A percentile compares a stretch with the other conserved stretches of the same genome.
These are phyloP conservation scores for Isurus oxyrinchus DNA, from an alignment of 2,113 vertebrate species.

Conservation along the genomic window DNA sequence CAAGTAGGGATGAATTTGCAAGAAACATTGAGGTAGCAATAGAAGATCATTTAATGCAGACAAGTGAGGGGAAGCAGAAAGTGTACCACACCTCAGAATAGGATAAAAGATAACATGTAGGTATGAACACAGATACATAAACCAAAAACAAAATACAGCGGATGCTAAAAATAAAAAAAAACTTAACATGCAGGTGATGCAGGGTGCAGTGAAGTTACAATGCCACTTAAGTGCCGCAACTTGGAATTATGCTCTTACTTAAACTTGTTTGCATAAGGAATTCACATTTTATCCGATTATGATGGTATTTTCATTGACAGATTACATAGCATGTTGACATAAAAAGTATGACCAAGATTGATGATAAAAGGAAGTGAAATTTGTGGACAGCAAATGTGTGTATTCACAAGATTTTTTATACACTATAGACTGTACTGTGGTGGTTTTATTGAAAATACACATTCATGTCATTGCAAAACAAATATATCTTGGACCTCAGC, in stretches of 20 bases:
- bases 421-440: background rate
- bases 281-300: background rate
- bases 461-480: background rate
- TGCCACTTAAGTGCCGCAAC: background rate
- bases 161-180: background rate
- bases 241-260: background rate
- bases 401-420: background rate
- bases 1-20: too few relatives aligned
- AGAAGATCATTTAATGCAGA: background rate
- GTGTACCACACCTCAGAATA: background rate
- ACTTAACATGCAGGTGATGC: background rate
- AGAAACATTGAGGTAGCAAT: too few relatives aligned
- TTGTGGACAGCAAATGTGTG: background rate
- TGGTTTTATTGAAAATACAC: background rate
- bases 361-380: background rate
- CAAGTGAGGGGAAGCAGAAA: background rate
- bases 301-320: background rate
- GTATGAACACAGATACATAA: background rate
- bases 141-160: background rate
- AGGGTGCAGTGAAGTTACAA: background rate
- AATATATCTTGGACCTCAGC: background rate
- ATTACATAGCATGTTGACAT: background rate
- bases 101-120: background rate
- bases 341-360: background rate
- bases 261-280: background rate